Evolutionary conservation across 2,113 vertebrate species (phyloP).

Genomic region (Urocynchramus pylzowi): DNA sequence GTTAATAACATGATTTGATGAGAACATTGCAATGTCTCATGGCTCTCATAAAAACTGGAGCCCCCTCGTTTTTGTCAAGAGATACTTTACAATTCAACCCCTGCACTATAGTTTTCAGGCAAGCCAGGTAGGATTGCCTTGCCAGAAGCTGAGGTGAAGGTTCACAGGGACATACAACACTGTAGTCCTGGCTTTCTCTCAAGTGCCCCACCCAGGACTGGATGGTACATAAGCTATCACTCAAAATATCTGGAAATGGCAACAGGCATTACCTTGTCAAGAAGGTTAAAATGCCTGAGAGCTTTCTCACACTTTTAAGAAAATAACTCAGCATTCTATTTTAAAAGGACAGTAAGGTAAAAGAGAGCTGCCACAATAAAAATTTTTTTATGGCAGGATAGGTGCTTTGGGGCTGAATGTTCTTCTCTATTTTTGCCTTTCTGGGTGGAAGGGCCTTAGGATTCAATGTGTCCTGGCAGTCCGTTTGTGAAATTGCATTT

Average conservation of each 20-base stretch:
- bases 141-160: not conserved
- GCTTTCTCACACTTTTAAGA: not conserved
- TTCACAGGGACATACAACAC: not conserved
- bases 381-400: not conserved
- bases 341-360: conserved; percentile 1
- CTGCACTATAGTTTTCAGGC: not conserved
- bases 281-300: not conserved
- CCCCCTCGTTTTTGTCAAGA: not conserved
- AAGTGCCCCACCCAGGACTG: not conserved
- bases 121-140: not conserved
- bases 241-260: not conserved
- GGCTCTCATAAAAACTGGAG: not conserved
- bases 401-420: not conserved
- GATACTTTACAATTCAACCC: not conserved
- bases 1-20: not conserved
- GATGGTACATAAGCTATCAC: not conserved
- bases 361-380: not conserved
- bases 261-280: not conserved
- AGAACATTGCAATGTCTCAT: not conserved
- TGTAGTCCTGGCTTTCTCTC: not conserved
- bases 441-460: not conserved
- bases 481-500: conserved; percentile 37
- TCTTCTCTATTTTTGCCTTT: conserved; percentile 16
- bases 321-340: not conserved
- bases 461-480: not conserved